Evolutionary conservation across 2,113 vertebrate genomes (phyloP), one percentile per base, ranked within the genome.

Genomic region (Collichthys lucidus): DNA sequence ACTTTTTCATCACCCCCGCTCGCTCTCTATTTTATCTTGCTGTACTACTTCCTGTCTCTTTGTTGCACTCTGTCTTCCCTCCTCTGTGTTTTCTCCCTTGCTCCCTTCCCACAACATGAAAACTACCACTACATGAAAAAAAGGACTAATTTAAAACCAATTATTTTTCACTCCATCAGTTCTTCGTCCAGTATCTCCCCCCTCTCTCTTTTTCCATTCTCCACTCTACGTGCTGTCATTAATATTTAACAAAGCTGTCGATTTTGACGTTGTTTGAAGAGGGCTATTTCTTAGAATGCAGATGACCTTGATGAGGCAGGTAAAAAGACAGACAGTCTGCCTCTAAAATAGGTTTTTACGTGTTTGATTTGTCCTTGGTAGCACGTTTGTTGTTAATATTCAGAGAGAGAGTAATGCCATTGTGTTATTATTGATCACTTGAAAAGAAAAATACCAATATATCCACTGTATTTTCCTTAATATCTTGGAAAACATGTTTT

Each of bases 231-330:
- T 1, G 0, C 35, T 76, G 46, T 44, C 50, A 31, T 90, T 62
- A 86, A 86, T 86, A 78, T 90, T 92, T 85, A 64, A 93, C 69
- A 62, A 74, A 82, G 71, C 73, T 85, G 86, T 87, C 73, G 81
- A 64, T 87, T 84, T 40, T 84, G 81, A 88, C 67, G 55, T 72
- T 29, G 86, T 83, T 82, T 84, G 73, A 75, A 75, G 57, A 71
- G 20, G 47, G 20, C 62, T 67, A 0, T 80, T 46, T 44, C 35
- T 61, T 35, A 20, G 19, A 47, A 49, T 50, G 47, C 7, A 61
- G 53, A 31, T 50, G 42, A 77, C 55, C 62, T 76, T 66, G 50
- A 53, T 62, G 31, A 71, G 9, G 22, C 11, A 66, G 61, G 24
- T 70, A 5, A 15, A 55, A 47, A 68, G 73, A 26, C 16, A 63